These are phyloP conservation scores for Icerya purchasi DNA, from an alignment of 2,888 invertebrate genomes.

Conservation along the genomic window DNA sequence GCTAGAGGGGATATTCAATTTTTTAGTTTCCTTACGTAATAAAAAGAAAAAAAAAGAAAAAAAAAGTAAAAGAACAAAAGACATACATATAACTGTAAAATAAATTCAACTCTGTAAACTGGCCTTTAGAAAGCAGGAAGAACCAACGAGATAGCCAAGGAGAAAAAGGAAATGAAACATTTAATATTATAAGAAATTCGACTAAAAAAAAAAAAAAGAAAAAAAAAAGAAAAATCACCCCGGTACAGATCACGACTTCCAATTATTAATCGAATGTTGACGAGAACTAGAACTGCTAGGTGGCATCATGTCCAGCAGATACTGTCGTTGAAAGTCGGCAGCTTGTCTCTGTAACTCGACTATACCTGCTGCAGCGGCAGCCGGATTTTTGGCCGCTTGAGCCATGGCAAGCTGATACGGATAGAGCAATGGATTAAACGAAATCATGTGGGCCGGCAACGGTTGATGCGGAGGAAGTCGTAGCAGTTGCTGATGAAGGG, in stretches of 20 bases:
- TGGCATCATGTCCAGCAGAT: conserved; percentile 89
- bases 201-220: not conserved
- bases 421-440: conserved; percentile 67
- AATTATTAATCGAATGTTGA: conserved; percentile 26
- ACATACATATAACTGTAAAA: not conserved
- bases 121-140: not conserved
- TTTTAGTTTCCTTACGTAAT: not conserved
- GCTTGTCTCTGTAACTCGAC: conserved; percentile 63
- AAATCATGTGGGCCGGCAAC: conserved; percentile 71
- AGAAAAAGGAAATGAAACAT: not conserved
- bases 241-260: conserved; percentile 34
- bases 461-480: conserved; percentile 31
- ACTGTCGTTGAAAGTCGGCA: conserved; percentile 78
- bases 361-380: conserved; percentile 29
- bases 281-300: not conserved
- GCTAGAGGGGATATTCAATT: too few species aligned
- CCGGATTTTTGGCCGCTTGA: conserved; percentile 27
- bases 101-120: not conserved
- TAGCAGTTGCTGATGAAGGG: conserved; percentile 20
- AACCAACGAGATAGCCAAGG: not conserved
- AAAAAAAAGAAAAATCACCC: not conserved
- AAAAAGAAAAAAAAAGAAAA: not conserved
- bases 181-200: not conserved
- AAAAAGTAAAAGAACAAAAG: not conserved
- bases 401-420: conserved; percentile 59